Base-by-base conservation (phyloP, 2,888 invertebrate genomes). In the Polyommatus iphigenia region DNA sequence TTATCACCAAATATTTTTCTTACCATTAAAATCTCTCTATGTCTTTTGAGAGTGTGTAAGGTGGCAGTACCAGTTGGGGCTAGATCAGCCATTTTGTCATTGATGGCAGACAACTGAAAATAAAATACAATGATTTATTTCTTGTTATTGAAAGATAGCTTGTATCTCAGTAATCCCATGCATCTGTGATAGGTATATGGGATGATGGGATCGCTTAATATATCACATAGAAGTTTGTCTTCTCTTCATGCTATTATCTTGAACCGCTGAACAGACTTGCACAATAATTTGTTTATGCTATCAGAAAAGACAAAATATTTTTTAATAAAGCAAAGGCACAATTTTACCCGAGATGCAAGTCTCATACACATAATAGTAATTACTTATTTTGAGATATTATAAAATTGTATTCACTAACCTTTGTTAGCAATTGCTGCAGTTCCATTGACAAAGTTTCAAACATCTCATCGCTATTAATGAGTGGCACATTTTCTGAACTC, bases 401-500 rank as follows among this genome's bases (percentile, higher is more conserved):
- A 71, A 0, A 36, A 62, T 57, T 76, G 1, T 8, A 29, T 57
- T 59, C n/a, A 41, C n/a, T 54, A 82, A 97, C 98, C 95, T 97
- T 97, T 80, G 96, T 95, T 24, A 99, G 92, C 81, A 98, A 94
- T 83, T 98, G 97, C 85, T 99, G 98, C 80, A 99, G 97, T 93
- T 99, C 99, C 88, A 97, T 96, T 4, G 98, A 97, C 95, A 99
- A 96, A 0, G 98, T 97, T 84, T 99, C 98, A 88, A 99, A 99
- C 89, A 98, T 97, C 89, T 98, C 97, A 86, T 98, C 98, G 77
- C 96, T 96, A 82, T 97, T 97, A 54, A 98, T 94, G n/a, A 98
- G 94, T 0, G 98, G 98, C 73, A 97, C 96, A 82, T 96, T 96
- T 86, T 98, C 98, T 29, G 96, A 95, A 85, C 93, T 95, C 75